Evolutionary conservation across 1,140 invertebrate genomes (phyloP), one percentile per base, ranked within the genome.

Genomic region (Leptoteleia sp.): DNA sequence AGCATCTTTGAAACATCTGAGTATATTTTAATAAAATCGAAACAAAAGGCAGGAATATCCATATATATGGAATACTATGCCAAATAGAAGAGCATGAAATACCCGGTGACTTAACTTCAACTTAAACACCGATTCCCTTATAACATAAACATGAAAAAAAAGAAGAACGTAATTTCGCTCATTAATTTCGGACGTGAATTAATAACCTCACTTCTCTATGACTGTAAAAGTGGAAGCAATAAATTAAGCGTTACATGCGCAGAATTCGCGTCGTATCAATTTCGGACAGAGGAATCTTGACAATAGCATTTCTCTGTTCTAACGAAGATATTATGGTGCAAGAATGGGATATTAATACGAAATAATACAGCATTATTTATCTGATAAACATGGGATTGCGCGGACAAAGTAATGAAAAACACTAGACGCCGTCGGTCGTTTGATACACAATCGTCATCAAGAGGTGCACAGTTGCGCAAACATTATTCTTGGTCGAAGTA

Each of bases 401-500:
- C 29, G 22, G 6, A 43, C 48, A 42, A 45, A 43, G 45, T 50
- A 68, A 50, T 42, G 27, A 54, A 71, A 71, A 70, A 71, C 31
- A 61, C 48, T 48, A 42, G 7, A 64, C 42, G 19, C 40, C 17
- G 37, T 48, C 59, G 48, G 64, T 48, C 42, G 52, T 61, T 76
- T 61, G 65, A 64, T 64, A 38, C 47, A 33, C 50, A 65, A 68
- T 79, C 55, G 59, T 57, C 70, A 54, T 52, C 57, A 59, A 70
- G 65, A 79, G 64, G 65, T 64, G 37, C 42, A 52, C 62, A 64
- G 48, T 77, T 75, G 70, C 75, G 61, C 62, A 78, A 78, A 68
- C 64, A 75, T 78, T 78, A 76, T 73, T 80, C 62, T 81, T 64
- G 42, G 43, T 38, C 50, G 79, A 70, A 71, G 64, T 75, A 61